These are phyloP conservation scores for Collichthys lucidus DNA, from an alignment of 2,113 vertebrate genomes.

Conservation along the genomic window DNA sequence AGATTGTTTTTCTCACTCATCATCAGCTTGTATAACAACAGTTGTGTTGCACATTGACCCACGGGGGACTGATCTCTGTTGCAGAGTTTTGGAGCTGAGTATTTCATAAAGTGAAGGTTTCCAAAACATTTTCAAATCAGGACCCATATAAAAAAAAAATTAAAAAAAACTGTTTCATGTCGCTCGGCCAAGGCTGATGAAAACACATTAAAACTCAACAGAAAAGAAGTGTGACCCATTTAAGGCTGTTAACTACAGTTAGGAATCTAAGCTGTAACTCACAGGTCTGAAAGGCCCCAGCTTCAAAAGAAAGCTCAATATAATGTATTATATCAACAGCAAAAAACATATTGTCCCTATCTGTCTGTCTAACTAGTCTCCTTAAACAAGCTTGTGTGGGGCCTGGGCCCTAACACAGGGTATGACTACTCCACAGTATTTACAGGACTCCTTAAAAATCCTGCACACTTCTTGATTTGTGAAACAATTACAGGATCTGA, in stretches of 20 bases:
- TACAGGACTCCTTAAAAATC: constrained; percentile 28
- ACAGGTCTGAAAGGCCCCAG: neutral
- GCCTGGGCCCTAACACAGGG: constrained; percentile 24
- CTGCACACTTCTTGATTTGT: constrained; percentile 30
- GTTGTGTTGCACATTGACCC: constrained; percentile 24
- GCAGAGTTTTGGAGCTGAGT: constrained; percentile 10
- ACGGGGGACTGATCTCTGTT: neutral
- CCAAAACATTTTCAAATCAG: constrained; percentile 56
- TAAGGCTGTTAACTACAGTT: constrained; percentile 50
- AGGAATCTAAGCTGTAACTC: constrained; percentile 45
- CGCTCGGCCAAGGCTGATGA: constrained; percentile 44
- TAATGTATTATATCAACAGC: constrained; percentile 5
- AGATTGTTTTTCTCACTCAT: constrained; percentile 1
- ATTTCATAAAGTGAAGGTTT: constrained; percentile 49
- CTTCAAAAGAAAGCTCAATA: constrained; percentile 29
- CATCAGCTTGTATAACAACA: constrained; percentile 7
- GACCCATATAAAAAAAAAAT: constrained; percentile 29
- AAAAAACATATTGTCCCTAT: neutral
- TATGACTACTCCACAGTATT: constrained; percentile 16
- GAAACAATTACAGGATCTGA: constrained; percentile 47
- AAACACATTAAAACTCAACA: constrained; percentile 48
- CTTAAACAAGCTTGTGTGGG: neutral
- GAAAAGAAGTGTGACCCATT: constrained; percentile 46
- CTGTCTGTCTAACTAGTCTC: constrained; percentile 1
- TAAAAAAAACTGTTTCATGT: constrained; percentile 8